These are phyloP conservation scores for Grantiella picta DNA, from an alignment of 2,113 vertebrate species.

Conservation along the genomic window DNA sequence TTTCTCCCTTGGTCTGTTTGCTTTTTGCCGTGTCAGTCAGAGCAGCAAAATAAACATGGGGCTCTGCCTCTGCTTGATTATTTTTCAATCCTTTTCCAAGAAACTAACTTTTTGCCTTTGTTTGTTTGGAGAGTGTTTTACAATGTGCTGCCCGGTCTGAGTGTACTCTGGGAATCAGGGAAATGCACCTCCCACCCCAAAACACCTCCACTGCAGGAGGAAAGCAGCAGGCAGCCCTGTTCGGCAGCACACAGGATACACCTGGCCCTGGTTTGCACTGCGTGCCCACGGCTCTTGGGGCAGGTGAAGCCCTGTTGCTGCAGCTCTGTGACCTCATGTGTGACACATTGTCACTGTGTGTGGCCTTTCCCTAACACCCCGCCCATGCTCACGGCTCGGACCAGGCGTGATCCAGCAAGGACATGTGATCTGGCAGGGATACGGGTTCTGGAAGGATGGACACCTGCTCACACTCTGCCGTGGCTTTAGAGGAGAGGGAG, in stretches of 20 bases:
- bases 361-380: neutral
- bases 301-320: neutral
- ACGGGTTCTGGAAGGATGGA: accelerated
- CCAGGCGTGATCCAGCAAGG: neutral
- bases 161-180: neutral
- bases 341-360: accelerated
- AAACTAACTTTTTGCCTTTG: conserved; percentile 38
- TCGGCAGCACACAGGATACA: accelerated
- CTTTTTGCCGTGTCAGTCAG: conserved; percentile 55
- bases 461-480: accelerated
- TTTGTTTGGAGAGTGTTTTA: conserved; percentile 41
- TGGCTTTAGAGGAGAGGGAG: neutral
- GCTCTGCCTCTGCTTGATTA: conserved; percentile 27
- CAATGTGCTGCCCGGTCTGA: neutral
- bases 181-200: accelerated
- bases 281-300: accelerated
- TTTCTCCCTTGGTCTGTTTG: conserved; percentile 32
- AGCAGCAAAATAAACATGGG: conserved; percentile 49
- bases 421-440: accelerated
- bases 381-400: accelerated
- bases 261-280: accelerated
- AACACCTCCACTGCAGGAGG: neutral
- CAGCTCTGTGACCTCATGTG: accelerated
- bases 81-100: conserved; percentile 41
- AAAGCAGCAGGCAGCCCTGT: neutral